Percentiles rank a stretch among this genome's conserved stretches.
Evolutionary conservation across 2,797 vertebrate genomes (phyloP).

Genomic region (Scomberomorus guttatus): DNA sequence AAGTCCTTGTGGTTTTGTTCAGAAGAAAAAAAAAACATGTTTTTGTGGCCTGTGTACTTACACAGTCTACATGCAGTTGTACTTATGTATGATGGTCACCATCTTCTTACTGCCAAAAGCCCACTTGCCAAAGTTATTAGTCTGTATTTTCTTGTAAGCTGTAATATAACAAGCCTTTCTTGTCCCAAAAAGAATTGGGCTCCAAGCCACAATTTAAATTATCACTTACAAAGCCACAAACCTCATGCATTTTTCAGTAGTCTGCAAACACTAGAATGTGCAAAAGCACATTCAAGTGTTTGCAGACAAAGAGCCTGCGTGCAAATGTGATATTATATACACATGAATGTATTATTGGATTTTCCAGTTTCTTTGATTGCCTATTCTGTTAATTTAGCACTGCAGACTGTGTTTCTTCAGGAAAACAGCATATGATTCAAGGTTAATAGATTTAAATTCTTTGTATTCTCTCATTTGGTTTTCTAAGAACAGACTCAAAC

Average conservation of each 20-base stretch:
- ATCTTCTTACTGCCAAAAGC: neutral
- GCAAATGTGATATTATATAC: constrained; percentile 27
- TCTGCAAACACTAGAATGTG: neutral
- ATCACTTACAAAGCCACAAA: constrained; percentile 38
- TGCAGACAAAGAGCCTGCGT: constrained; percentile 22
- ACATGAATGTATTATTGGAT: constrained; percentile 20
- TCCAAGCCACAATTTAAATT: constrained; percentile 26
- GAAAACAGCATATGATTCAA: too few species aligned
- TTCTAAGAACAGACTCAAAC: too few species aligned
- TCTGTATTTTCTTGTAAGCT: constrained; percentile 22
- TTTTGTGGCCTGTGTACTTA: constrained; percentile 9
- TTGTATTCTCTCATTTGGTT: neutral
- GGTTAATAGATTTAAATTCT: neutral
- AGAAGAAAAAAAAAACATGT: neutral
- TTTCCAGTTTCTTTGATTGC: neutral
- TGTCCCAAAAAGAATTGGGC: neutral
- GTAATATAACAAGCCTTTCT: constrained; percentile 7
- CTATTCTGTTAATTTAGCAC: neutral
- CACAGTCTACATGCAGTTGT: neutral
- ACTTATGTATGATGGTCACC: neutral
- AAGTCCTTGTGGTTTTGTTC: neutral
- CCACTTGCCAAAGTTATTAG: constrained; percentile 21
- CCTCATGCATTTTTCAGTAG: constrained; percentile 15
- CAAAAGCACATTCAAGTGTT: constrained; percentile 22
- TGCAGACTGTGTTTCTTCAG: neutral